phyloP scores from a whole-genome alignment of 1,140 invertebrate species.

The Apis laboriosa region DNA sequence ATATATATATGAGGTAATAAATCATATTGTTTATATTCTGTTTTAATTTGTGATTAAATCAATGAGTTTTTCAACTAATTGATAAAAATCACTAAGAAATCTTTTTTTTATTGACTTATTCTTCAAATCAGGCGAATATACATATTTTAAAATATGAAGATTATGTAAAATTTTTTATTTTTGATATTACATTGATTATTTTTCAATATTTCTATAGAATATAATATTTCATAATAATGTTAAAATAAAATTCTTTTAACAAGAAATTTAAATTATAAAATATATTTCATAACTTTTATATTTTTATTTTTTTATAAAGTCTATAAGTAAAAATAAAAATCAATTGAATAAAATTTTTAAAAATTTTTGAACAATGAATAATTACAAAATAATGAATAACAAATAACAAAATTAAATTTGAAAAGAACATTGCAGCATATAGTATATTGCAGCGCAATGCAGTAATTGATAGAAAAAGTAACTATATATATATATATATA shows the following conservation, averaged over 20 bases:
- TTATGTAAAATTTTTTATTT: neutral
- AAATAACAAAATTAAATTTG: too few relatives aligned
- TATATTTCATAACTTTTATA: neutral
- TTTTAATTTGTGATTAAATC: neutral
- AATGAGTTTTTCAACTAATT: conserved; percentile 9
- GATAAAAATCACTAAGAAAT: neutral
- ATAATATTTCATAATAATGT: neutral
- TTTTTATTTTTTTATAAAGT: neutral
- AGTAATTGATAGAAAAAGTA: conserved; percentile 10
- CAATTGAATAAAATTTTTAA: too few relatives aligned
- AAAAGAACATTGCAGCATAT: too few relatives aligned
- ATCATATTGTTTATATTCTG: neutral
- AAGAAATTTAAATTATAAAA: neutral
- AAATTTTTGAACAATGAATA: too few relatives aligned
- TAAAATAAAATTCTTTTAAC: neutral
- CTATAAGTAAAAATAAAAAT: neutral
- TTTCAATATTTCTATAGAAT: neutral
- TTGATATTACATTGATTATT: too few relatives aligned
- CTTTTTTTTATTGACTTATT: neutral
- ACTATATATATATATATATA: neutral
- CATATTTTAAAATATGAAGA: too few relatives aligned
- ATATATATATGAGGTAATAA: neutral
- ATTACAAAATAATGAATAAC: too few relatives aligned
- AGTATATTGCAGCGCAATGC: conserved; percentile 51
- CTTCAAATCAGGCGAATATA: too few relatives aligned